Conservation (phyloP, 2,113 vertebrate genomes). For the Dolichotis patagonum region DNA sequence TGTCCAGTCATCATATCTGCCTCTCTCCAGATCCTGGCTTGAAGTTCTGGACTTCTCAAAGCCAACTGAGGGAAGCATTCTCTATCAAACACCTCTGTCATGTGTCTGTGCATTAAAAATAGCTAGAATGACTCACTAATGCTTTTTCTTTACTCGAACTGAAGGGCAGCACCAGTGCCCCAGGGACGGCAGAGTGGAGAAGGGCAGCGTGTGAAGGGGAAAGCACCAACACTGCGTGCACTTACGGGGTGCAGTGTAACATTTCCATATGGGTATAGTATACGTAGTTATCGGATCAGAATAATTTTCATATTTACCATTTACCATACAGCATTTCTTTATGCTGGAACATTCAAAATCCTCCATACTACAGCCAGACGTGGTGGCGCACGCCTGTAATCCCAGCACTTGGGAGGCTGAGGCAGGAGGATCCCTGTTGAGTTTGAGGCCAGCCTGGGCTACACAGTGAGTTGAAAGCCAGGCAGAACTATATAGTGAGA, state of each 20-base stretch:
- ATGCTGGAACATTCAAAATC: not conserved
- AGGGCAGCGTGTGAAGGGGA: not conserved
- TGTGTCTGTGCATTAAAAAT: constrained; percentile 68
- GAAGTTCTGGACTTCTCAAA: constrained; percentile 38
- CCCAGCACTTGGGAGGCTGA: too few relatives aligned
- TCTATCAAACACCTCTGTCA: constrained; percentile 50
- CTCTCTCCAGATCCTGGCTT: constrained; percentile 64
- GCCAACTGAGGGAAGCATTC: not conserved
- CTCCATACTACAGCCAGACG: not conserved
- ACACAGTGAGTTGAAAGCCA: too few relatives aligned
- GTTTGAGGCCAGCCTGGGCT: too few relatives aligned
- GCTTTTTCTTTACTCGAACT: not conserved
- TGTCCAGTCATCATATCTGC: constrained; percentile 49
- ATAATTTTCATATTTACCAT: not conserved
- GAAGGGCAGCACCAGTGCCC: not conserved
- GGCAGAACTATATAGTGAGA: too few relatives aligned
- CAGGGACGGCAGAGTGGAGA: not conserved
- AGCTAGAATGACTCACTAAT: constrained; percentile 45
- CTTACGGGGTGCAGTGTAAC: not conserved
- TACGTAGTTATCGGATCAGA: not conserved
- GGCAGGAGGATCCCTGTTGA: too few relatives aligned
- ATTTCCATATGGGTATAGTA: not conserved
- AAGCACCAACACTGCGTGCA: not conserved
- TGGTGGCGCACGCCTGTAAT: too few relatives aligned
- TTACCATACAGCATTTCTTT: not conserved